Percentiles rank a stretch among this genome's conserved stretches.
Conservation (phyloP, 2,113 vertebrate species). For the Neolamprologus kungweensis region DNA sequence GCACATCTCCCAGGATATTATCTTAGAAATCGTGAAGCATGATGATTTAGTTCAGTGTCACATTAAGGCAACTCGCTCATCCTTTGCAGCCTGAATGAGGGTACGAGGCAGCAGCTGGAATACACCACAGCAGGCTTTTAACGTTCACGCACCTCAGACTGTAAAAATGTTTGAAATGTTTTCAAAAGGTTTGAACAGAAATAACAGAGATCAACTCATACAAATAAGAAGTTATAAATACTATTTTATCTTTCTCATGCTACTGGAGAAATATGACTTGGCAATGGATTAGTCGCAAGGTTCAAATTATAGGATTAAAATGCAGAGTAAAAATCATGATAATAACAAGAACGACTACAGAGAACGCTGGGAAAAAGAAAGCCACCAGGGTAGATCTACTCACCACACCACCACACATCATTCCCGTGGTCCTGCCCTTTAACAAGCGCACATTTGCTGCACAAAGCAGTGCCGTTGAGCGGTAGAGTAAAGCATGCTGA, state of each 20-base stretch:
- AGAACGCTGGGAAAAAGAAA: constrained; percentile 5
- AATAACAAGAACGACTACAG: constrained; percentile 19
- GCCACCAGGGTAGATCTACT: constrained; percentile 18
- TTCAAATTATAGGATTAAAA: constrained; percentile 1
- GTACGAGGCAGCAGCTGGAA: constrained; percentile 18
- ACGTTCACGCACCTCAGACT: background rate
- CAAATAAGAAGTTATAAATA: background rate
- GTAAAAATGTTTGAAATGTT: background rate
- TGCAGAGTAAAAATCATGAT: constrained; percentile 1
- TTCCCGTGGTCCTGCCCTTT: background rate
- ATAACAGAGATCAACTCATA: background rate
- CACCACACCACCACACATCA: constrained; percentile 15
- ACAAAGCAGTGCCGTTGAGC: background rate
- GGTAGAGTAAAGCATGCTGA: background rate
- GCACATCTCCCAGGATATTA: background rate
- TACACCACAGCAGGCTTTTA: background rate
- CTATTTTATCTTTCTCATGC: background rate
- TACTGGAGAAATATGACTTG: background rate
- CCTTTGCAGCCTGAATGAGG: constrained; percentile 42
- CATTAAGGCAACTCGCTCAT: constrained; percentile 44
- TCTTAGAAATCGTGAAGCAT: constrained; percentile 33
- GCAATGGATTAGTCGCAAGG: background rate
- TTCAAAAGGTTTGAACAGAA: background rate
- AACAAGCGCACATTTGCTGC: background rate
- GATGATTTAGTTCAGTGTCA: constrained; percentile 57